Evolutionary conservation across 2,888 invertebrate species (phyloP), one percentile per base, ranked within the genome.

Genomic region (Athalia rosae): DNA sequence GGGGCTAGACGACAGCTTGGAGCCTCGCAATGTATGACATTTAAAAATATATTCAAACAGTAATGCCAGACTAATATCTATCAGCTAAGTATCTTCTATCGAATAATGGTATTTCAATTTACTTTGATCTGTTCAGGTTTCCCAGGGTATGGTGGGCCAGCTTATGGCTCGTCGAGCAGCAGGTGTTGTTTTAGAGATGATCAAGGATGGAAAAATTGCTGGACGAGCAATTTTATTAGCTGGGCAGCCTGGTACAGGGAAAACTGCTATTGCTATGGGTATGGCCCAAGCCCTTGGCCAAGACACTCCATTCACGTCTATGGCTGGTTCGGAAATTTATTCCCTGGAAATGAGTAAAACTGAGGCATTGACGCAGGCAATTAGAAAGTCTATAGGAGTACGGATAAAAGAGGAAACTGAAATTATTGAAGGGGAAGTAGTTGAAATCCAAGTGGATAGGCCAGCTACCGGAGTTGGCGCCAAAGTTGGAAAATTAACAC

Each of bases 261-360:
- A 99, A 91, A 99, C 99, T 0, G 99, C 99, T 0, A 97, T 99
- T 61, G 99, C 99, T 0, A 99, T 99, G 93, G 99, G 97, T 0
- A 92, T 99, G 87, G 97, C 98, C 0, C 97, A 98, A 87, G 96
- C 98, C 0, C 90, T 99, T 7, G 98, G 98, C 0, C 93, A 93
- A 0, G 99, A 99, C 87, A 99, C 99, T 1, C 99, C 99, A 0
- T 99, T 99, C 87, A 99, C 99, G 0, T 97, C 97, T 84, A 99
- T 99, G 95, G 97, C 99, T 11, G 99, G 98, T 0, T 98, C 98
- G 0, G 99, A 99, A 91, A 98, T 99, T 79, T 99, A 97, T 90
- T 99, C 99, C 0, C 89, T 99, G 80, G 99, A 99, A 90, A 99
- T 99, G 98, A 96, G 98, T 88, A 99, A 99, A 91, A 99, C 99